Evolutionary conservation across 2,113 vertebrate genomes (phyloP).

Genomic region (Xerus inauris): DNA sequence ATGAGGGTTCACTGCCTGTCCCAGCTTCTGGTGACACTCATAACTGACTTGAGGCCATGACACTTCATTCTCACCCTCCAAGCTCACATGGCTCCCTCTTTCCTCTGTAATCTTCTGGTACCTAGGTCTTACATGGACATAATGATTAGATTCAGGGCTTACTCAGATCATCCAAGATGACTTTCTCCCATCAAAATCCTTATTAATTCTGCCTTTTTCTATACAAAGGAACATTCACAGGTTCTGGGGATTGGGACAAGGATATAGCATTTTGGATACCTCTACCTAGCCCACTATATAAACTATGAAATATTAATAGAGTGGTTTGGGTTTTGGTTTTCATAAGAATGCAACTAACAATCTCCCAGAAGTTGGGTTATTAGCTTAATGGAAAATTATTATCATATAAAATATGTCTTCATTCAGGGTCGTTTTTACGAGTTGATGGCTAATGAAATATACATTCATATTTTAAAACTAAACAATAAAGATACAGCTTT

Average conservation of each 20-base stretch:
- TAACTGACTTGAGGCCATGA: accelerated
- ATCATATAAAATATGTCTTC: not conserved
- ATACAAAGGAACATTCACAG: not conserved
- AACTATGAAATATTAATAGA: not conserved
- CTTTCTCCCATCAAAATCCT: not conserved
- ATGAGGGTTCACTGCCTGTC: not conserved
- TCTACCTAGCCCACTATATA: not conserved
- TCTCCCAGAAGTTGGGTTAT: not conserved
- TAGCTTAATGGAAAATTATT: not conserved
- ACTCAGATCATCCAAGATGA: not conserved
- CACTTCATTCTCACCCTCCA: no score
- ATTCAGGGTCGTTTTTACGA: not conserved
- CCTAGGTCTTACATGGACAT: not conserved
- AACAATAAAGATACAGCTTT: not conserved
- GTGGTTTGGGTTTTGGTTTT: not conserved
- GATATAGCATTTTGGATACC: not conserved
- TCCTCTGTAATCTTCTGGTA: not conserved
- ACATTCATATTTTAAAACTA: not conserved
- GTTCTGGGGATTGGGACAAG: not conserved
- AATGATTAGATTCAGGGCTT: not conserved
- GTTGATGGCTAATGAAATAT: not conserved
- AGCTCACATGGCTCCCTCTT: no score
- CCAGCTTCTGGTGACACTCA: not conserved
- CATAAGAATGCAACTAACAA: not conserved
- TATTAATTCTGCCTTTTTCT: not conserved